phyloP scores from a whole-genome alignment of 37 sponge, comb jelly and placozoan species.

The Chondrosia reniformis region DNA sequence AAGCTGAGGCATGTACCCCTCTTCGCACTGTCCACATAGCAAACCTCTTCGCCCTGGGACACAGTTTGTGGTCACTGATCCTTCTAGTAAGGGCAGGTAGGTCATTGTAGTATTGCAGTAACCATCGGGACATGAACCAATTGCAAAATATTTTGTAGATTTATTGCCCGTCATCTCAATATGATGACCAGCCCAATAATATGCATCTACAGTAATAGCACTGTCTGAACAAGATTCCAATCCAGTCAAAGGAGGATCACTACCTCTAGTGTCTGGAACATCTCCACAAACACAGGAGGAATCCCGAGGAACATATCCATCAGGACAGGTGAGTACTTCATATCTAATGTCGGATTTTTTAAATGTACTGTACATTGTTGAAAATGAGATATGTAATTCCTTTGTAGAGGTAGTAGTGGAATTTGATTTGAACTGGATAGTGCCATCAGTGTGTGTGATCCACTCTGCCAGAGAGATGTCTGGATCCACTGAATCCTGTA shows the following conservation, averaged over 20 bases:
- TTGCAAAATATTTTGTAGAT: background rate
- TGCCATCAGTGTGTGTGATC: background rate
- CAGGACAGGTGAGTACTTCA: background rate
- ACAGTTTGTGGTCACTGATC: background rate
- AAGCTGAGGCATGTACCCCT: constrained; percentile 19
- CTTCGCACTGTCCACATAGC: constrained; percentile 14
- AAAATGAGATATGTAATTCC: no score
- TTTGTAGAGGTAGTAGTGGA: background rate
- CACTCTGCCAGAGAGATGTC: background rate
- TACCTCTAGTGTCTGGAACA: background rate
- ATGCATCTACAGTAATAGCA: background rate
- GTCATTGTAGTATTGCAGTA: background rate
- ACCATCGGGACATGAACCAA: constrained; percentile 1
- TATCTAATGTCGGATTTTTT: background rate
- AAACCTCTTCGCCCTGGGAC: background rate
- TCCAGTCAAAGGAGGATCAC: background rate
- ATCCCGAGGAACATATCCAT: background rate
- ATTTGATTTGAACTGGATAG: background rate
- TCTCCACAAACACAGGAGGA: background rate
- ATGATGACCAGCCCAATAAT: constrained; percentile 1
- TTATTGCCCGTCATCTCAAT: background rate
- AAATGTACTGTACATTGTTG: background rate
- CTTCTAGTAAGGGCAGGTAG: background rate
- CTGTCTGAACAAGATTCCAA: background rate
- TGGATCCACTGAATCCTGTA: background rate